Evolutionary conservation across 2,113 vertebrate species (phyloP).

Genomic region (Thinocorus orbignyianus): DNA sequence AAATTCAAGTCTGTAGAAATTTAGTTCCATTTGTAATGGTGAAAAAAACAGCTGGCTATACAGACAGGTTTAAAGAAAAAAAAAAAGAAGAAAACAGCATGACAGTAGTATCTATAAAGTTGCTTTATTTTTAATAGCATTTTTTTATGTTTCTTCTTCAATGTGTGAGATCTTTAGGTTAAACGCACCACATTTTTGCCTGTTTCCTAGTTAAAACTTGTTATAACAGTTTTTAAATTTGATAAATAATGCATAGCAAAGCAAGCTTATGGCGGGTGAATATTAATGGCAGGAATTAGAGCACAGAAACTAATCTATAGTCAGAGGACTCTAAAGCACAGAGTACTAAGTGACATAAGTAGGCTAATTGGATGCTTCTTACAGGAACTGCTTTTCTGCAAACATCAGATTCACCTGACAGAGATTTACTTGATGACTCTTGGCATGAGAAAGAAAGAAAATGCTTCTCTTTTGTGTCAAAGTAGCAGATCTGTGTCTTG

Average conservation of each 20-base stretch:
- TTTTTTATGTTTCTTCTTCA: neutral
- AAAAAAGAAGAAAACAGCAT: neutral
- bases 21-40: neutral
- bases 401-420: slow-evolving; percentile 37
- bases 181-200: neutral
- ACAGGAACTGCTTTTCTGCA: slow-evolving; percentile 16
- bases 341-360: slow-evolving; percentile 47
- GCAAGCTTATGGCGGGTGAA: neutral
- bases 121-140: neutral
- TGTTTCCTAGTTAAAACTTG: neutral
- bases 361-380: slow-evolving; percentile 53
- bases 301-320: slow-evolving; percentile 35
- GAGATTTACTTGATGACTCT: slow-evolving; percentile 9
- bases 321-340: neutral
- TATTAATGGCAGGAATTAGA: slow-evolving; percentile 41
- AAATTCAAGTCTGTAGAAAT: neutral
- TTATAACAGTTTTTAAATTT: neutral
- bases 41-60: neutral
- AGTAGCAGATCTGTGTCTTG: neutral
- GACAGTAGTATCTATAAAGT: neutral
- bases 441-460: slow-evolving; percentile 10
- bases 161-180: neutral
- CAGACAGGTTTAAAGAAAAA: neutral
- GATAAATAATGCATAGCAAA: slow-evolving; percentile 1
- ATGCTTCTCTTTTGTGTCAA: neutral